These are phyloP conservation scores for Pogonomyrmex californicus DNA, from an alignment of 1,140 invertebrate species.

Conservation along the genomic window DNA sequence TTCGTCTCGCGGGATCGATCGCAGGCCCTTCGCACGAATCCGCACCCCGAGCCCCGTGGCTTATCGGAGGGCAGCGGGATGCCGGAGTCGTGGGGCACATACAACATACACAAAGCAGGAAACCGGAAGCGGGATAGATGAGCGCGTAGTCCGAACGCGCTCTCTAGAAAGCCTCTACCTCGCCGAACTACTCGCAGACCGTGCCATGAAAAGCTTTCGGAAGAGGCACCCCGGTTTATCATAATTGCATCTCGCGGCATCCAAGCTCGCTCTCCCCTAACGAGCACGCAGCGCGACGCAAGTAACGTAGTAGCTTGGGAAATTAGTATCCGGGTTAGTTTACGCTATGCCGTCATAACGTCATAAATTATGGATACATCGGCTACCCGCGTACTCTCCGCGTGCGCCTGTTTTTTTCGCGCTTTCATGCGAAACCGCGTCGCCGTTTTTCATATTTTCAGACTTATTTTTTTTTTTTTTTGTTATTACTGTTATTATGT, in stretches of 20 bases:
- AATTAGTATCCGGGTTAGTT: slow-evolving; percentile 67
- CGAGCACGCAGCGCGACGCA: slow-evolving; percentile 19
- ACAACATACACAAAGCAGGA: slow-evolving; percentile 45
- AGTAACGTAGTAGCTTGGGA: slow-evolving; percentile 20
- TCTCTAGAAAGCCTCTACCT: slow-evolving; percentile 29
- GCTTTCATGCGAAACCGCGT: neutral
- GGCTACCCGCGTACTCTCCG: neutral
- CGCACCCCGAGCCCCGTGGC: slow-evolving; percentile 34
- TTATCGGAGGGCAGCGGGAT: slow-evolving; percentile 54
- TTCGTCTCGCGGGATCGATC: slow-evolving; percentile 54
- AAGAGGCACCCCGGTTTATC: slow-evolving; percentile 82
- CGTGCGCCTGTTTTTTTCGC: slow-evolving; percentile 38
- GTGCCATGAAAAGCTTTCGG: slow-evolving; percentile 72
- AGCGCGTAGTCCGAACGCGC: slow-evolving; percentile 62
- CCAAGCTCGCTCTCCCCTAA: slow-evolving; percentile 62
- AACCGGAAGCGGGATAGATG: slow-evolving; percentile 74
- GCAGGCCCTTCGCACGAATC: slow-evolving; percentile 47
- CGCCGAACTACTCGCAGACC: slow-evolving; percentile 12
- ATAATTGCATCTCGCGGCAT: slow-evolving; percentile 83
- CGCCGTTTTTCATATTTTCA: slow-evolving; percentile 10
- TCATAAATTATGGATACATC: slow-evolving; percentile 47
- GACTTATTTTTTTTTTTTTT: no score
- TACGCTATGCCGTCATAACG: neutral
- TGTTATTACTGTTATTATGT: no score
- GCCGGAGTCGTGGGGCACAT: slow-evolving; percentile 1